Evolutionary conservation across 53 echinoderm and acorn worm genomes (phyloP).

Genomic region (Actinopyga echinites): DNA sequence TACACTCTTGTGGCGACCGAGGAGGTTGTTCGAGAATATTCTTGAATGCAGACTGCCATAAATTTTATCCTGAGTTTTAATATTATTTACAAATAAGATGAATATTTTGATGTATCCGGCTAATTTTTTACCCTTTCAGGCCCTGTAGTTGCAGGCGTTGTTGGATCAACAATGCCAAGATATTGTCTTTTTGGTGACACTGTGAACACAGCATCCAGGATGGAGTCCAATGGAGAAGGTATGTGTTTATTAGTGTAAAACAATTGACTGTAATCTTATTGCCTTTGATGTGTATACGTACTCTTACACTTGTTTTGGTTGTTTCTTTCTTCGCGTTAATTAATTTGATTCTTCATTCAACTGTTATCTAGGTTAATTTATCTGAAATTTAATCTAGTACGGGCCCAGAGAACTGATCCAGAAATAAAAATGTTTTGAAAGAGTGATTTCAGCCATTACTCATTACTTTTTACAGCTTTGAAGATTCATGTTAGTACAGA

Average conservation of each 20-base stretch:
- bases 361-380: background rate
- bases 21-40: no score
- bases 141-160: constrained; percentile 83
- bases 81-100: background rate
- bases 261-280: no score
- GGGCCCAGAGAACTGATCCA: background rate
- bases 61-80: background rate
- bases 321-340: no score
- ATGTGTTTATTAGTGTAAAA: background rate
- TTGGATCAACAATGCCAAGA: constrained; percentile 94
- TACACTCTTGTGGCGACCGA: no score
- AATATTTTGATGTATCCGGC: no score
- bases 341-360: background rate
- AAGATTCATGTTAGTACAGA: constrained; percentile 89
- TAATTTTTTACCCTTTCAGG: constrained; percentile 47
- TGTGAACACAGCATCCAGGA: constrained; percentile 91
- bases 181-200: constrained; percentile 98
- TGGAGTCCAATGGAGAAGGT: constrained; percentile 98
- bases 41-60: no score
- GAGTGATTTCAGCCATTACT: background rate
- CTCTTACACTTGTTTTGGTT: no score
- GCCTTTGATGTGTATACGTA: no score
- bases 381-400: background rate
- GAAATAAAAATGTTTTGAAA: background rate
- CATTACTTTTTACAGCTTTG: constrained; percentile 56